phyloP scores from a whole-genome alignment of 1,140 invertebrate species.

The Phocides pigmalion region DNA sequence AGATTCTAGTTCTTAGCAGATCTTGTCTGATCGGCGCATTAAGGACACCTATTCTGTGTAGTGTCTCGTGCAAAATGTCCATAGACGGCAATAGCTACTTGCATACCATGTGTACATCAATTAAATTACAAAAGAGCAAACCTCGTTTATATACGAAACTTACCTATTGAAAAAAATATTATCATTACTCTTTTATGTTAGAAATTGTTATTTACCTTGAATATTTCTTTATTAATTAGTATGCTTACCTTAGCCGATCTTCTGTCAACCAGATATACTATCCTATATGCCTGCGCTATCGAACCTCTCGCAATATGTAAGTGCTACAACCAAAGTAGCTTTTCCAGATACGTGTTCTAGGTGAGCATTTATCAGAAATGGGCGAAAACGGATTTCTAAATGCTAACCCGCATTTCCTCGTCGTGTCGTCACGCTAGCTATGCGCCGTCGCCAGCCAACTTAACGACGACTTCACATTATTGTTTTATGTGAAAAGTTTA shows the following conservation, averaged over 20 bases:
- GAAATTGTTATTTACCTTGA: no score
- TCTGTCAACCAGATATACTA: conserved; percentile 1
- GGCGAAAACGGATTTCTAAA: conserved; percentile 57
- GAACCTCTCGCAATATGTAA: conserved; percentile 16
- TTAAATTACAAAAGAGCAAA: no score
- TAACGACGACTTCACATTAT: no score
- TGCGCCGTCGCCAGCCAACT: background rate
- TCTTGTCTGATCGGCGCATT: no score
- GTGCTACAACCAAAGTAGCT: conserved; percentile 15
- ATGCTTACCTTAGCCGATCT: background rate
- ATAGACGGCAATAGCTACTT: no score
- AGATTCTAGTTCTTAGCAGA: no score
- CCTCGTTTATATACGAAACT: no score
- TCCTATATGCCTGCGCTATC: background rate
- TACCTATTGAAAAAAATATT: background rate
- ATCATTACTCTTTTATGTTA: background rate
- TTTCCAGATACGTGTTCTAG: conserved; percentile 26
- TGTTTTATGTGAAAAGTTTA: no score
- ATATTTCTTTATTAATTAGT: no score
- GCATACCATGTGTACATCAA: no score
- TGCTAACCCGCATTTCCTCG: conserved; percentile 52
- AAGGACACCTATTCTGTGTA: no score
- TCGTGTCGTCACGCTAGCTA: conserved; percentile 41
- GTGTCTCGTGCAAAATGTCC: no score
- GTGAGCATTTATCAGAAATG: conserved; percentile 37